Evolutionary conservation across 1,140 invertebrate species (phyloP).

Genomic region (Hirudo medicinalis): DNA sequence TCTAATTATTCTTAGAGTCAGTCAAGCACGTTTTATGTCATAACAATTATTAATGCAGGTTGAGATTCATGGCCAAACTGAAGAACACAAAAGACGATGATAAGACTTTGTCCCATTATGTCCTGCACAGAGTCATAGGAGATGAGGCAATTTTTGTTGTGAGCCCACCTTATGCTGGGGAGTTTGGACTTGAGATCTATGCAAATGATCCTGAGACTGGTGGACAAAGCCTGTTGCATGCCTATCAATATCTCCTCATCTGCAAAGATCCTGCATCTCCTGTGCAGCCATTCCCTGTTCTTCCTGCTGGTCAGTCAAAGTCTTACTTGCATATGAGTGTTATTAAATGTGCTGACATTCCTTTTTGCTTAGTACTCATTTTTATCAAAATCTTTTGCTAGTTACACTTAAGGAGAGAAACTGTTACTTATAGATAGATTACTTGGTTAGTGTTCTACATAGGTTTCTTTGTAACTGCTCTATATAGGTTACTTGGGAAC

Average conservation of each 20-base stretch:
- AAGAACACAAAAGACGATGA: constrained; percentile 34
- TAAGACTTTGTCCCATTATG: constrained; percentile 35
- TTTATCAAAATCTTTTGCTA: too few species aligned
- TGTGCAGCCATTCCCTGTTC: constrained; percentile 32
- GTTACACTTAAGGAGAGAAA: too few species aligned
- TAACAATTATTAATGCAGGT: constrained; percentile 15
- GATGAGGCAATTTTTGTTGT: constrained; percentile 38
- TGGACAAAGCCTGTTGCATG: constrained; percentile 36
- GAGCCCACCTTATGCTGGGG: constrained; percentile 36
- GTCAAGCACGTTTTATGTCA: too few species aligned
- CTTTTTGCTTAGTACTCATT: too few species aligned
- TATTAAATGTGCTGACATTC: too few species aligned
- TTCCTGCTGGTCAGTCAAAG: constrained; percentile 28
- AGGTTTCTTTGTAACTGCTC: constrained; percentile 34
- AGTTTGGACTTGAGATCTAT: constrained; percentile 41
- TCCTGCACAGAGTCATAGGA: constrained; percentile 35
- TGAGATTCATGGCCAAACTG: constrained; percentile 41
- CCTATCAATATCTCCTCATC: constrained; percentile 38
- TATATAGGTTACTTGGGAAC: constrained; percentile 34
- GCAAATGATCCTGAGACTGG: constrained; percentile 38
- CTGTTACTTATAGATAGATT: too few species aligned
- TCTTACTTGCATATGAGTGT: too few species aligned
- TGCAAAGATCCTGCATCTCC: constrained; percentile 34
- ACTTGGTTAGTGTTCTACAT: too few species aligned
- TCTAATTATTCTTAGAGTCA: too few species aligned